Percentiles rank a stretch among this genome's conserved stretches.
phyloP scores from a whole-genome alignment of 2,797 vertebrate species.

The Sebastes matsubarae region DNA sequence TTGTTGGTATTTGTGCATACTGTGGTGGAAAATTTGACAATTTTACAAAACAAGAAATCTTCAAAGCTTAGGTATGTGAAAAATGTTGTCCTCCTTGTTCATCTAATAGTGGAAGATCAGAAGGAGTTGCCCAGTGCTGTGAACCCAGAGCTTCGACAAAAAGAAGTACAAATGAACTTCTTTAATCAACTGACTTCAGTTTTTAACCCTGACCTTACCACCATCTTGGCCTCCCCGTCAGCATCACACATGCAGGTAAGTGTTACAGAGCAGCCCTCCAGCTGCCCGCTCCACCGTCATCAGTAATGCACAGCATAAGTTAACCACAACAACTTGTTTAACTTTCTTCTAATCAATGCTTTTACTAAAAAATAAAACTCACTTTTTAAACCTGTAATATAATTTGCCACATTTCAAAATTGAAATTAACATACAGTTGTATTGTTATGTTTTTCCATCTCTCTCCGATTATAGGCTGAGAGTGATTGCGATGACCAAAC shows the following conservation, averaged over 20 bases:
- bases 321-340: background rate
- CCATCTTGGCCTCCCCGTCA: slow-evolving; percentile 79
- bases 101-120: slow-evolving; percentile 93
- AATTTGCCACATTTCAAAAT: background rate
- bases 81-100: background rate
- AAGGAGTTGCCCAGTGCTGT: slow-evolving; percentile 92
- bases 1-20: background rate
- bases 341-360: background rate
- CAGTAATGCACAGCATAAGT: background rate
- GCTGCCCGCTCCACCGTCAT: background rate
- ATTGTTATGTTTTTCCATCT: background rate
- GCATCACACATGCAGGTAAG: slow-evolving; percentile 79
- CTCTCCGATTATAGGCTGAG: slow-evolving; percentile 82
- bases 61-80: background rate
- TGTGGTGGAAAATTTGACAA: background rate
- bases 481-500: slow-evolving; percentile 91
- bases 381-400: background rate
- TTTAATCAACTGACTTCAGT: slow-evolving; percentile 97
- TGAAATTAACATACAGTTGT: background rate
- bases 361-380: background rate
- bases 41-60: background rate
- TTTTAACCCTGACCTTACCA: slow-evolving; percentile 92
- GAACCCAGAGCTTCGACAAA: slow-evolving; percentile 95
- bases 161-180: slow-evolving; percentile 99
- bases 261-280: background rate